Evolutionary conservation across 2,888 invertebrate species (phyloP), one percentile per base, ranked within the genome.

Genomic region (Magallana nippona): DNA sequence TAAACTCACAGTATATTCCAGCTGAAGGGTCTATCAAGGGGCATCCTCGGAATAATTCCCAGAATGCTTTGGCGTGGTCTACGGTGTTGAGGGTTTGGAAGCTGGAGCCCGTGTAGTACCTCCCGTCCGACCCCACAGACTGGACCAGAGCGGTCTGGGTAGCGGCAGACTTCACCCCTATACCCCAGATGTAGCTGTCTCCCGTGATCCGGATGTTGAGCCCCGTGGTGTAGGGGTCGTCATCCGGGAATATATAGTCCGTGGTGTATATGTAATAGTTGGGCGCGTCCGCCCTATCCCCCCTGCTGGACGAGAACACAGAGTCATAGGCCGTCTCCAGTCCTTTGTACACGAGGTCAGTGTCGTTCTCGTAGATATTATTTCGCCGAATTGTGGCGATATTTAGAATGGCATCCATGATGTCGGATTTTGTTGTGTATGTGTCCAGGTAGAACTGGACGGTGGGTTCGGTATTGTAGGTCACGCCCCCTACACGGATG

Each of bases 81-180:
- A 71, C 71, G 15, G 71, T 71, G 27, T 71, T 71, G 10, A 71
- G 27, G 15, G 71, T 32, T 15, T 13, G 22, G 32, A 71, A 71
- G 15, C 71, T 71, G 27, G 71, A 71, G 13, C 71, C 71, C 0
- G 71, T 71, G 32, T 71, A 71, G 17, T 71, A 71, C 32, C 15
- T 71, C 32, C 71, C 71, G 22, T 71, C 71, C 27, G 71, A 71
- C 17, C 71, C 71, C 71, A 71, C 71, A 1, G 71, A 71, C 71
- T 71, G 71, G 5, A 32, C 22, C 22, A 71, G 71, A 15, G 15
- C 13, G 27, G 22, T 2, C 32, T 71, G 71, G 27, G 71, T 27
- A 2, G 5, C 22, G 15, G 71, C 71, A 15, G 27, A 71, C 27
- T 32, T 71, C 27, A 71, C 71, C 22, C 71, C 71, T 1, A 71